These are phyloP conservation scores for Zelleria hepariella DNA, from an alignment of 2,888 invertebrate genomes.

Conservation along the genomic window DNA sequence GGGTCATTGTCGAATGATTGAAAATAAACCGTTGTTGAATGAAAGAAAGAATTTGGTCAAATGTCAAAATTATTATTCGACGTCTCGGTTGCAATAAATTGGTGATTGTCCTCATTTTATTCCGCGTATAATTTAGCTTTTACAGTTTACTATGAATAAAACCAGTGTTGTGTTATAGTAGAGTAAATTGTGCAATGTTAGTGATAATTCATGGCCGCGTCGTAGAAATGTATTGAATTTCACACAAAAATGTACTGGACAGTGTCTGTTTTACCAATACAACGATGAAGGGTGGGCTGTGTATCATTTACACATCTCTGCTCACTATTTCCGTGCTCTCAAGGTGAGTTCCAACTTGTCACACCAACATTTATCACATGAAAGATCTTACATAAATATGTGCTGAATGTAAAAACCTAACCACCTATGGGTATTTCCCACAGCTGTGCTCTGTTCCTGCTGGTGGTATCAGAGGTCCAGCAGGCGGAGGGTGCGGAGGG, in stretches of 20 bases:
- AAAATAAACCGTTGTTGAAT: background rate
- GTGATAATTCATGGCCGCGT: constrained; percentile 22
- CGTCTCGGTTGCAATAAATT: background rate
- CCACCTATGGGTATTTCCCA: constrained; percentile 23
- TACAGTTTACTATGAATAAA: constrained; percentile 9
- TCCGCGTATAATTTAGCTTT: background rate
- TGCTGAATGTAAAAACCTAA: background rate
- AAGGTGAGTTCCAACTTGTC: constrained; percentile 70
- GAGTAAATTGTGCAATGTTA: constrained; percentile 14
- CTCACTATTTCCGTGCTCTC: constrained; percentile 73
- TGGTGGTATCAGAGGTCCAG: constrained; percentile 72
- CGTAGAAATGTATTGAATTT: constrained; percentile 41
- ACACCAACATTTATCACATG: no score
- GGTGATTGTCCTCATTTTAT: background rate
- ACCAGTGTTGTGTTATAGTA: constrained; percentile 17
- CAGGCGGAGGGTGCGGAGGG: constrained; percentile 39
- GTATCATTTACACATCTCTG: constrained; percentile 73
- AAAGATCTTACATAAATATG: constrained; percentile 2
- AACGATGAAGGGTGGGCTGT: constrained; percentile 75
- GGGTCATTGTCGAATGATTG: background rate
- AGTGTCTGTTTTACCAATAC: constrained; percentile 59
- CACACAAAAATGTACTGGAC: constrained; percentile 51
- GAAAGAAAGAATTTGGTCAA: background rate
- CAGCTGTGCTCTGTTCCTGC: constrained; percentile 73
- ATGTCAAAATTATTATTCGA: constrained; percentile 4